Percentiles rank a stretch among this genome's conserved stretches.
These are phyloP conservation scores for Phodopus roborovskii DNA, from an alignment of 2,113 vertebrate genomes.

Conservation along the genomic window DNA sequence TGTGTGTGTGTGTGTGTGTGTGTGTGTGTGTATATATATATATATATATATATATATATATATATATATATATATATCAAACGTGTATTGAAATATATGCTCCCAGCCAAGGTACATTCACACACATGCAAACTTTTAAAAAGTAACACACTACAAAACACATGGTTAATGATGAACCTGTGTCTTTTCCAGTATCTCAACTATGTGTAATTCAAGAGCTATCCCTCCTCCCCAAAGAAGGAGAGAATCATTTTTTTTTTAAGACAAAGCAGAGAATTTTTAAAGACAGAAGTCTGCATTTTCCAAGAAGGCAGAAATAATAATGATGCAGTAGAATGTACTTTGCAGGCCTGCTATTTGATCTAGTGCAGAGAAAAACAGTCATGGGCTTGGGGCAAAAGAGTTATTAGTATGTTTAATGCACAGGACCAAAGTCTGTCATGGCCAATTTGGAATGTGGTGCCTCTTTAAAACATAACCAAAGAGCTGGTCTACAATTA, in stretches of 20 bases:
- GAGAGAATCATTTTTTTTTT: slow-evolving; percentile 20
- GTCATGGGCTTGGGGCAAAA: not conserved
- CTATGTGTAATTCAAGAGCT: not conserved
- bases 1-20: too few species aligned
- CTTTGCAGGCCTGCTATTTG: not conserved
- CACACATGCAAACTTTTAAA: not conserved
- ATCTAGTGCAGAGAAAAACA: not conserved
- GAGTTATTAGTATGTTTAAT: not conserved
- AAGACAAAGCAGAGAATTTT: slow-evolving; percentile 17
- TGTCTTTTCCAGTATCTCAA: slow-evolving; percentile 20
- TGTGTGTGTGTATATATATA: too few species aligned
- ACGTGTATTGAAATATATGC: not conserved
- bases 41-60: too few species aligned
- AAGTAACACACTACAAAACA: not conserved
- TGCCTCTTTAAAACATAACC: slow-evolving; percentile 30
- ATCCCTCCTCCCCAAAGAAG: not conserved
- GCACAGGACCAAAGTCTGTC: slow-evolving; percentile 21
- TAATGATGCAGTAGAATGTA: not conserved
- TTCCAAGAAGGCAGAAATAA: not conserved
- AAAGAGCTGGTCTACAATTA: slow-evolving; percentile 47
- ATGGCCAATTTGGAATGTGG: slow-evolving; percentile 30
- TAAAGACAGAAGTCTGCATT: not conserved
- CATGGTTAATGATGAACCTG: not conserved
- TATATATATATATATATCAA: too few species aligned
- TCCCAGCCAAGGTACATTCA: not conserved